Percentiles rank a stretch among this genome's conserved stretches.
phyloP scores from a whole-genome alignment of 30 jellyfish, hydroid and myxozoan genomes.

The Hydractinia echinata region DNA sequence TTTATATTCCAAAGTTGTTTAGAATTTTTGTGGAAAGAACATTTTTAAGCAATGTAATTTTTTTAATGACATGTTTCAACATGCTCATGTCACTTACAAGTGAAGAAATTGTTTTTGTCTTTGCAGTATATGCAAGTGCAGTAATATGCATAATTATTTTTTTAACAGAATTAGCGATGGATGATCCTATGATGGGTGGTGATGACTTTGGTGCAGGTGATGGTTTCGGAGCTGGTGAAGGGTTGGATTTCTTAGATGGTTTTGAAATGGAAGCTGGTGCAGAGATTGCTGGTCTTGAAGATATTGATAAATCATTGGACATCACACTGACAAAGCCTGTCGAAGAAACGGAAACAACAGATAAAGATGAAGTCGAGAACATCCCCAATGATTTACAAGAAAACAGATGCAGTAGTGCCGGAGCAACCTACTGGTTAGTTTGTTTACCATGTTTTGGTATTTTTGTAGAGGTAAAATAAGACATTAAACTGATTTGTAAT shows the following conservation, averaged over 20 bases:
- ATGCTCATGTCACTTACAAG: not conserved
- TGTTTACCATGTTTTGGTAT: not conserved
- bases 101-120: not conserved
- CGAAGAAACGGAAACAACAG: conserved; percentile 44
- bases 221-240: conserved; percentile 30
- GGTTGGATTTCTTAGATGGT: conserved; percentile 87
- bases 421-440: conserved; percentile 13
- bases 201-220: conserved; percentile 78
- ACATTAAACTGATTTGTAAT: not conserved
- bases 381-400: conserved; percentile 17
- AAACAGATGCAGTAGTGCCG: conserved; percentile 23
- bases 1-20: too few relatives aligned
- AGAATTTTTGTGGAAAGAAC: too few relatives aligned
- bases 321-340: conserved; percentile 54
- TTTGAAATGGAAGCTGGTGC: conserved; percentile 51
- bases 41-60: too few relatives aligned
- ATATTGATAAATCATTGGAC: conserved; percentile 59
- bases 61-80: not conserved
- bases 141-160: not conserved
- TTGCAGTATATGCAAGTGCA: not conserved
- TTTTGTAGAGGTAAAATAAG: too few relatives aligned
- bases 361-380: conserved; percentile 35
- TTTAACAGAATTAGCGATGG: conserved; percentile 46
- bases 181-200: conserved; percentile 82
- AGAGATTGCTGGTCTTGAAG: conserved; percentile 24